phyloP scores from a whole-genome alignment of 2,888 invertebrate species.

The Pollenia labialis region DNA sequence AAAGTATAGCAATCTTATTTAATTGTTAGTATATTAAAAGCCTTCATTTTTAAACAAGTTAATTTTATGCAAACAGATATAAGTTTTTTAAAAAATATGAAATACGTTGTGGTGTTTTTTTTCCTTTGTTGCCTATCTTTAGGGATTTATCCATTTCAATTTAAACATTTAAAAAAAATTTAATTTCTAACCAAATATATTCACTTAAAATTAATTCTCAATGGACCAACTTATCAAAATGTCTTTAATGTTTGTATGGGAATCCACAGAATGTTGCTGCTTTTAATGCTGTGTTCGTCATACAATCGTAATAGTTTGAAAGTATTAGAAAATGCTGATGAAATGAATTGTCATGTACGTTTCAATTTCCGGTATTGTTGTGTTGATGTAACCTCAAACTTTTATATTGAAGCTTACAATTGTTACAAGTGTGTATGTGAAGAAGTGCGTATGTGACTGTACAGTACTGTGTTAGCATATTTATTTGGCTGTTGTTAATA shows the following conservation, averaged over 20 bases:
- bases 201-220: slow-evolving; percentile 23
- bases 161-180: no score
- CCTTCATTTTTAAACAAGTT: no score
- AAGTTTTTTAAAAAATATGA: no score
- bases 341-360: slow-evolving; percentile 83
- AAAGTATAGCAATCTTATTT: no score
- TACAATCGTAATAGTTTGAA: slow-evolving; percentile 32
- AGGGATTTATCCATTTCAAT: no score
- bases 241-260: background rate
- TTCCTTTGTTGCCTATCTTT: no score
- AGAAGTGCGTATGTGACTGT: background rate
- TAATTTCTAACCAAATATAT: background rate
- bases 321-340: slow-evolving; percentile 79
- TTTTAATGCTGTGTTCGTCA: slow-evolving; percentile 12
- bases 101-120: no score
- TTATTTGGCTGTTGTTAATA: slow-evolving; percentile 18
- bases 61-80: no score
- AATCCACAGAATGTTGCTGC: background rate
- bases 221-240: slow-evolving; percentile 18
- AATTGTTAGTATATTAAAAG: no score
- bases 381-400: slow-evolving; percentile 69
- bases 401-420: slow-evolving; percentile 47
- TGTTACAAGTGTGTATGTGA: slow-evolving; percentile 16
- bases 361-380: slow-evolving; percentile 82
- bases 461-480: background rate